These are phyloP conservation scores for Taurulus bubalis DNA, from an alignment of 2,113 vertebrate species.

Conservation along the genomic window DNA sequence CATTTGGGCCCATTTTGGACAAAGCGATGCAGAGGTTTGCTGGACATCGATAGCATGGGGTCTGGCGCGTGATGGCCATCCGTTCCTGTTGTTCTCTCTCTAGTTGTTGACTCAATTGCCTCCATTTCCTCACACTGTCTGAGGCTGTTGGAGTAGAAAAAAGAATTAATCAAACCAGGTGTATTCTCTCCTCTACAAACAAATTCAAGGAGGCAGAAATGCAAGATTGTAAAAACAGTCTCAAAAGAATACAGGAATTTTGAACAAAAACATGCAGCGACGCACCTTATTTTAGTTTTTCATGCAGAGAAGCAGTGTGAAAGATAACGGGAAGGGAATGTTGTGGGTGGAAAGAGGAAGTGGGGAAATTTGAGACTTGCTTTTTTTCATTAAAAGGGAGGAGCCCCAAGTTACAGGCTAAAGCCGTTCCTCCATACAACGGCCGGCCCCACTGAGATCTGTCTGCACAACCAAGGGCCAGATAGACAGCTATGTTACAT, in stretches of 20 bases:
- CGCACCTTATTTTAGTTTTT: conserved; percentile 38
- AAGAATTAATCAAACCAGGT: conserved; percentile 15
- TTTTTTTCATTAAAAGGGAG: conserved; percentile 39
- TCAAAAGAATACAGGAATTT: not conserved
- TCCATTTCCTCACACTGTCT: conserved; percentile 53
- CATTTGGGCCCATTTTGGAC: conserved; percentile 58
- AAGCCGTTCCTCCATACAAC: not conserved
- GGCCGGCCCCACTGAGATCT: not conserved
- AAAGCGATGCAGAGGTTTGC: conserved; percentile 77
- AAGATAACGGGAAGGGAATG: conserved; percentile 31
- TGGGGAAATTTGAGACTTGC: conserved; percentile 56
- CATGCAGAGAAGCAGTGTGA: not conserved
- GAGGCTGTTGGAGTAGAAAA: conserved; percentile 2
- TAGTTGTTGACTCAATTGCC: conserved; percentile 30
- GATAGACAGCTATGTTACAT: not conserved
- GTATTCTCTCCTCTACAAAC: not conserved
- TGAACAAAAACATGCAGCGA: conserved; percentile 3
- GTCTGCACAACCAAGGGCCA: not conserved
- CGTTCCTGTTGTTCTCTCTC: conserved; percentile 5
- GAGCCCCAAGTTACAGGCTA: conserved; percentile 16
- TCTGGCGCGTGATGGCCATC: conserved; percentile 28
- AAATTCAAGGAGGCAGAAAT: not conserved
- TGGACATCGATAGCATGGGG: not conserved
- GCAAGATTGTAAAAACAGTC: not conserved
- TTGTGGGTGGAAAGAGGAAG: conserved; percentile 47